Evolutionary conservation across 2,113 vertebrate species (phyloP), one percentile per base, ranked within the genome.

Genomic region (Lepisosteus osseus): DNA sequence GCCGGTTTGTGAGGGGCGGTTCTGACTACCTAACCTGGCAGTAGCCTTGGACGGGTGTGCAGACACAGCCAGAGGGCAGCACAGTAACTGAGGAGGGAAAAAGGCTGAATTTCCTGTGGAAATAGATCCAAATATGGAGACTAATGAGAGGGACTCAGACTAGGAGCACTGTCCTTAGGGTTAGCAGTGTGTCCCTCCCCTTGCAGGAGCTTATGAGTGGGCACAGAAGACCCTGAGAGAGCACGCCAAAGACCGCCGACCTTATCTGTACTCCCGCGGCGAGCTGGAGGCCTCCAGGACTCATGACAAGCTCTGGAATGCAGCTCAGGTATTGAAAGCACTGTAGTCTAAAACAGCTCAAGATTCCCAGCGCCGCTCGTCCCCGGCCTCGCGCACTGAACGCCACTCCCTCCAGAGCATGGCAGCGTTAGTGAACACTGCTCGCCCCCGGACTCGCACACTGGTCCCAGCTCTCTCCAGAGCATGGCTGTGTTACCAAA

Each of bases 301-400:
- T 0, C 90, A 94, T 0, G 95, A 96, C 72, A 88, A 86, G 0
- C 89, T 96, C 6, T 95, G 94, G 93, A 96, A 97, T 0, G 94
- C 84, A 15, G 94, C 94, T 55, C 94, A 96, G 95, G 93, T 95
- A 79, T 6, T 0, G 7, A 51, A 51, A 5, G 9, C 47, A 51
- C 47, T 51, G 47, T 5, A 51, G 5, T 51, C 5, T 51, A 51
- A 51, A 51, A 51, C 47, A 51, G 47, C 47, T 9, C 47, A 5
- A 6, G 5, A 51, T 9, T 6, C 47, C 8, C 5, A 51, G 1
- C 47, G 1, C 47, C 8, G 5, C 2, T 51, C 5, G 47, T 5
- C 47, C 9, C 5, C 9, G 47, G 47, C 5, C 5, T 9, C 47
- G 7, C 17, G 29, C 29, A 29, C 29, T 29, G 29, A 29, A 29